Evolutionary conservation across 2,113 vertebrate genomes (phyloP), one percentile per base, ranked within the genome.

Genomic region (Galemys pyrenaicus): DNA sequence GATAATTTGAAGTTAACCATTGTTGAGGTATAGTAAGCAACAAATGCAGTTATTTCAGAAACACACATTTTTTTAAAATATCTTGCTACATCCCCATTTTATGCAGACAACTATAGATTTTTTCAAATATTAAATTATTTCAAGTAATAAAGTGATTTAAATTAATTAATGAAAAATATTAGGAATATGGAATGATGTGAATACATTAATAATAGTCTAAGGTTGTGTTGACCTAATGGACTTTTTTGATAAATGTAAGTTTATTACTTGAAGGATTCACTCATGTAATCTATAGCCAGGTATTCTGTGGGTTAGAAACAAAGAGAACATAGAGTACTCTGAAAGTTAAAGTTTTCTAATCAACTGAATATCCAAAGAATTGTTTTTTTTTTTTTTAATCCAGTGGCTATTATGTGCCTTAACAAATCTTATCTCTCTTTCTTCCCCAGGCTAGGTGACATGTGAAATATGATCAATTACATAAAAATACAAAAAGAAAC

Each of bases 141-240:
- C 56, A 86, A 75, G 9, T 82, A 67, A 77, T 44, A 49, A 74
- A 37, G 4, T 65, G 4, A 70, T 37, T 44, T 65, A 91, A 89
- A 20, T 8, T 4, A 64, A 2, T 56, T 15, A 51, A 16, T 49
- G 87, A 9, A 68, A 83, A 67, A 73, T 4, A 49, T 39, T 17
- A 65, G 26, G 19, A 51, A 62, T 19, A n/a, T 12, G 65, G 13
- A 91, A 77, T 84, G 73, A 85, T 91, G 22, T 92, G 22, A 82
- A 86, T 62, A 78, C 51, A 62, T 87, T 19, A 83, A 2, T 62
- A 68, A 44, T 93, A 90, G 77, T 2, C 94, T 84, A 82, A 92
- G 1, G 1, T 9, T 65, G 4, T 51, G 2, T 71, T 87, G 20
- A 58, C 2, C 17, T 19, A 49, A 64, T 39, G 19, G 8, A 9